These are phyloP conservation scores for Parasteatoda lunata DNA, from an alignment of 2,888 invertebrate genomes.

Conservation along the genomic window DNA sequence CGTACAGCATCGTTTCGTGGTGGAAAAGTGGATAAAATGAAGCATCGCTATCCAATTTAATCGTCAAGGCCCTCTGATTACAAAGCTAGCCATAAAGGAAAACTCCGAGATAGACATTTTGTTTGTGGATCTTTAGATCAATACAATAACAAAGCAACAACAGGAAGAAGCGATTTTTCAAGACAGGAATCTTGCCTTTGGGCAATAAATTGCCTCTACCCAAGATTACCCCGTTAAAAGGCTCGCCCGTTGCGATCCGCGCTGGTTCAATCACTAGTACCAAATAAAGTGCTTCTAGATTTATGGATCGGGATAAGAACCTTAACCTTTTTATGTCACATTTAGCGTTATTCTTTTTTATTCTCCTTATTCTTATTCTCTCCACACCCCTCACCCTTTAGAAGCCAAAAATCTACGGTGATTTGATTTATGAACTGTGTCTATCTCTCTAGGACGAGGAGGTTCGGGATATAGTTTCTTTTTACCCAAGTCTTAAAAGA, in stretches of 20 bases:
- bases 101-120: constrained; percentile 48
- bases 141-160: constrained; percentile 53
- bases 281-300: constrained; percentile 60
- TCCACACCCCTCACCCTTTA: not conserved
- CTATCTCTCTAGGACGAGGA: constrained; percentile 23
- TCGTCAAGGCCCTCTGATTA: constrained; percentile 32
- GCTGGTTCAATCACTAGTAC: constrained; percentile 54
- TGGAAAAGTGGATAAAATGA: constrained; percentile 22
- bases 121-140: constrained; percentile 46
- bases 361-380: not conserved
- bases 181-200: constrained; percentile 49
- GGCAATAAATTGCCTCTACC: constrained; percentile 44
- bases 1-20: constrained; percentile 22
- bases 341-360: constrained; percentile 56
- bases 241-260: constrained; percentile 34
- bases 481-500: constrained; percentile 4
- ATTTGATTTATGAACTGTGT: constrained; percentile 55
- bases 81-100: constrained; percentile 31
- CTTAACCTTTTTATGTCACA: constrained; percentile 64
- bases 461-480: constrained; percentile 27
- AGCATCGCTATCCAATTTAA: constrained; percentile 17
- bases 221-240: constrained; percentile 42
- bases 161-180: constrained; percentile 30
- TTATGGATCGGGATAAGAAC: constrained; percentile 62
- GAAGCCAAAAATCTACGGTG: constrained; percentile 56